Base-by-base conservation (phyloP, 1,140 invertebrate genomes). In the Dinoponera quadriceps region DNA sequence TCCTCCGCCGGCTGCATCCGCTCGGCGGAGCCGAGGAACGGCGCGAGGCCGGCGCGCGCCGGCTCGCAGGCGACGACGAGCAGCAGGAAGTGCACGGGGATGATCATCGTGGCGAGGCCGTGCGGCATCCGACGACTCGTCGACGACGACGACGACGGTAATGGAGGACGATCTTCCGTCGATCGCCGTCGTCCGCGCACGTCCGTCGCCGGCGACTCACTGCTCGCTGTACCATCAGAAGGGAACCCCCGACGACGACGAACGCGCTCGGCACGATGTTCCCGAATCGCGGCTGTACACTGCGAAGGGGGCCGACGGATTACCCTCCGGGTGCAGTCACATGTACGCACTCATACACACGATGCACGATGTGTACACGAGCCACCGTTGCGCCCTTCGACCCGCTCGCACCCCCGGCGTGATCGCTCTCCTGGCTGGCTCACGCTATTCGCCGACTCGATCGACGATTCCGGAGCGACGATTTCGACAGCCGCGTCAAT, bases 191-290 rank as follows among this genome's bases (percentile, higher is more conserved):
- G 63, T 54, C 51, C 75, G 84, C 75, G 82, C 75, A 86, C 84
- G 78, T 88, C 84, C 77, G 59, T 81, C 84, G 88, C 3, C 69
- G 57, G 62, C 84, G 72, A 75, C 63, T 89, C 75, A 84, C 82
- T 82, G 54, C 22, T 27, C 75, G 75, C 27, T 77, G 69, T 84
- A 89, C 84, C 84, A 89, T 88, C 74, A 88, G 87, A 89, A 80
- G 81, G 20, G 84, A 68, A 59, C 81, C 71, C n/a, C 49, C 85
- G 33, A 49, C 69, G 20, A 77, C 75, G 69, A 69, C 33, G 60
- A 75, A 69, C 66, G 62, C 74, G 38, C 57, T 38, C 68, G n/a
- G 54, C 63, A 49, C 54, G 51, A 9, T 25, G 63, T 62, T 69
- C 57, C 59, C 69, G 54, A 22, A 54, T 25, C 60, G 4, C 2